A percentile compares a stretch with the other conserved stretches of the same genome.
Conservation (phyloP, 2,797 vertebrate genomes). For the Hypotaenidia okinawae region DNA sequence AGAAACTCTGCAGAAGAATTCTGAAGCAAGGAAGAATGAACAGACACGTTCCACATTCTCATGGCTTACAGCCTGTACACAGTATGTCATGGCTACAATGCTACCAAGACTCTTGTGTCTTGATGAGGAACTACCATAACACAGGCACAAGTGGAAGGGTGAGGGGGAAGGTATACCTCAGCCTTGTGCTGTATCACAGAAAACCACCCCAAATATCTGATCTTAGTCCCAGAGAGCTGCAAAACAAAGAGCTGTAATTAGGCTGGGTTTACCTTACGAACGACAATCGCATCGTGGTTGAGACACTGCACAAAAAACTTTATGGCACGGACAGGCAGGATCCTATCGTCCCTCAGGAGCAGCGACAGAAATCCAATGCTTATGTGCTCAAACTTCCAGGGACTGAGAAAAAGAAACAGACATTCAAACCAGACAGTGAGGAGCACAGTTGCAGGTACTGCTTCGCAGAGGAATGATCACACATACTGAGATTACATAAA, state of each 20-base stretch:
- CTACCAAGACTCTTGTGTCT: neutral
- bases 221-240: neutral
- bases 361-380: conserved; percentile 93
- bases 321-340: conserved; percentile 87
- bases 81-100: rapidly evolving
- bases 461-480: neutral
- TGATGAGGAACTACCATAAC: neutral
- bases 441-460: no score
- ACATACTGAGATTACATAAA: neutral
- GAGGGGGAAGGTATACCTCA: neutral
- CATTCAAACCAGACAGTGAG: neutral
- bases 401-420: conserved; percentile 73
- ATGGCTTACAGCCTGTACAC: neutral
- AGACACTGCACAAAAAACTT: conserved; percentile 94
- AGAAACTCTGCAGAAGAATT: neutral
- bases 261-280: conserved; percentile 88
- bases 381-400: conserved; percentile 98
- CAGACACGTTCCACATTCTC: neutral
- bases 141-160: rapidly evolving
- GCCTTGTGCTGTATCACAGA: neutral
- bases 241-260: neutral
- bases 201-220: neutral
- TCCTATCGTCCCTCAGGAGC: conserved; percentile 91
- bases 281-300: conserved; percentile 94
- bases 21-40: neutral